Evolutionary conservation across 2,888 invertebrate genomes (phyloP), one percentile per base, ranked within the genome.

Genomic region (Microctonus aethiopoides): DNA sequence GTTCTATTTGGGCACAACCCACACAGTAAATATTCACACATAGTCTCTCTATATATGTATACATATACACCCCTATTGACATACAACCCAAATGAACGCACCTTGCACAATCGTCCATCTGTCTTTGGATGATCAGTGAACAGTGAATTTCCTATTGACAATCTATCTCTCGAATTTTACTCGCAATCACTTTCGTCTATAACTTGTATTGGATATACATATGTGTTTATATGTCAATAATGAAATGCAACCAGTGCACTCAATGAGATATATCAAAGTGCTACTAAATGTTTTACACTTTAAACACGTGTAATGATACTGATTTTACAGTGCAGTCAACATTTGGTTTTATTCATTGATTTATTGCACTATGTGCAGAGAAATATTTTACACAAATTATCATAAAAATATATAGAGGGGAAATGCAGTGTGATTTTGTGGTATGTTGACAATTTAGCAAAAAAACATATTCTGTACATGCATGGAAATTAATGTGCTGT

Each of bases 41-140:
- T 73, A n/a, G 73, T 73, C 72, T 67, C 74, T 75, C 29, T 29
- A 29, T 29, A 3, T 29, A 29, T 29, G 7, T 29, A 29, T 29
- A 69, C 52, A 10, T 57, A 62, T n/a, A 32, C 41, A 24, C 61
- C 36, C 56, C 57, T 79, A 77, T 77, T 80, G 78, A 81, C 78
- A 74, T 77, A 75, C 78, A 78, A 81, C 80, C 80, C 72, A 79
- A 83, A 83, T 83, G 46, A 82, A 81, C 79, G 79, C 78, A 74
- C 69, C 76, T 74, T 62, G 68, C 68, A 77, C 77, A 75, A 77
- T 74, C 68, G 72, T 69, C 34, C 32, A 22, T 59, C 68, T 26
- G 69, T 72, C 64, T 63, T 68, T 56, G 36, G 52, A 51, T 34
- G 60, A n/a, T 52, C 54, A 61, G n/a, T 57, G 51, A 67, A 74